phyloP scores from a whole-genome alignment of 2,113 vertebrate genomes.

The Ameiurus melas region DNA sequence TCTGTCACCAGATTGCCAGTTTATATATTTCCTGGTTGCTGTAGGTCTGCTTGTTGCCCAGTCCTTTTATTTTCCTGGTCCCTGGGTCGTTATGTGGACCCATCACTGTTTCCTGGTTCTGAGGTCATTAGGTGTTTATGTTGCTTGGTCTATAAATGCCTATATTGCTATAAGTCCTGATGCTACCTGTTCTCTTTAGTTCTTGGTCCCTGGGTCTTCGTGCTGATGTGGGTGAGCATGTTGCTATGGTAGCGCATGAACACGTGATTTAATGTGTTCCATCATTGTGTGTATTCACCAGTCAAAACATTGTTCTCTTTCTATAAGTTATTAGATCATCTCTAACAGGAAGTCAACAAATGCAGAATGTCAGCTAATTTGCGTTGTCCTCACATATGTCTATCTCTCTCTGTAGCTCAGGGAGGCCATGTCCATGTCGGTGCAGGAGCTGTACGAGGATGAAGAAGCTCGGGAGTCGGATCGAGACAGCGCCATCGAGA shows the following conservation, averaged over 20 bases:
- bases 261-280: not conserved
- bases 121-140: not conserved
- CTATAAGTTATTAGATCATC: not conserved
- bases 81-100: not conserved
- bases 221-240: not conserved
- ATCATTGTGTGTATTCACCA: not conserved
- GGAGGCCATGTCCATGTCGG: constrained; percentile 79
- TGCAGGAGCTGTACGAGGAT: constrained; percentile 78
- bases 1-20: not conserved
- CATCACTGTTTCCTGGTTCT: not conserved
- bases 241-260: not conserved
- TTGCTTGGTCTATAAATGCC: not conserved
- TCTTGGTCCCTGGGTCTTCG: not conserved
- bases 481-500: constrained; percentile 89
- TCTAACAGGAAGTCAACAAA: not conserved
- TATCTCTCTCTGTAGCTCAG: constrained; percentile 64
- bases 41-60: not conserved
- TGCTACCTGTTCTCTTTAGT: not conserved
- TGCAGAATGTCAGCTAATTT: not conserved
- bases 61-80: not conserved
- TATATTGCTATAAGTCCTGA: not conserved
- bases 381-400: not conserved
- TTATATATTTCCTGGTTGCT: not conserved
- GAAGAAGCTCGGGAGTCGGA: constrained; percentile 81
- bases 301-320: not conserved